phyloP scores from a whole-genome alignment of 2,113 vertebrate genomes.

The Oncorhynchus masou region DNA sequence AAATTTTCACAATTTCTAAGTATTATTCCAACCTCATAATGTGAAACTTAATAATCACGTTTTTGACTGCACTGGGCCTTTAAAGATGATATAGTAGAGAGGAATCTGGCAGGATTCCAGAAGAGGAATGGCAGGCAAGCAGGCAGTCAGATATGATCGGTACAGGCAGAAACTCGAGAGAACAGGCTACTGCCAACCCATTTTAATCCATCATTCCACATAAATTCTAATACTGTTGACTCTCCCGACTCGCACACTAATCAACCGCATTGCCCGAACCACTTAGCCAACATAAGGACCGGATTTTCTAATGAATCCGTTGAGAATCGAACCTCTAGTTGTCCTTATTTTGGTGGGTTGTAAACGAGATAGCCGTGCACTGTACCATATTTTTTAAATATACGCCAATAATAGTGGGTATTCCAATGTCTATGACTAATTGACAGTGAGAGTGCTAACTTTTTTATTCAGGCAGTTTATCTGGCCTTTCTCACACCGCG shows the following conservation, averaged over 20 bases:
- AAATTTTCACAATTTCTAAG: no score
- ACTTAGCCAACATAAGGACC: conserved; percentile 7
- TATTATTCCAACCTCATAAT: no score
- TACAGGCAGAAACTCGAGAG: conserved; percentile 6
- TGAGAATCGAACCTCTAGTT: conserved; percentile 23
- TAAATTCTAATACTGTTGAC: conserved; percentile 34
- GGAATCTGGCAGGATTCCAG: conserved; percentile 23
- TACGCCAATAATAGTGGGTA: conserved; percentile 5
- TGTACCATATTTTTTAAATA: not conserved
- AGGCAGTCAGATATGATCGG: conserved; percentile 36
- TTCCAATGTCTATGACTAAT: conserved; percentile 28
- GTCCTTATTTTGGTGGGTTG: conserved; percentile 20
- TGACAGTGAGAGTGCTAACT: conserved; percentile 17
- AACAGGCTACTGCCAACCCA: conserved; percentile 21
- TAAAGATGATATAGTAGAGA: conserved; percentile 22
- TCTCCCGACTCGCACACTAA: conserved; percentile 16
- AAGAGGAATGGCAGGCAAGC: conserved; percentile 16
- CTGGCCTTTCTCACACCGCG: conserved; percentile 11
- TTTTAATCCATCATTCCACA: conserved; percentile 55
- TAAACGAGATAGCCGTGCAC: conserved; percentile 2
- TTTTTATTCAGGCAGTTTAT: conserved; percentile 18
- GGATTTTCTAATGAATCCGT: conserved; percentile 37
- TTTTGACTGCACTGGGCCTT: no score
- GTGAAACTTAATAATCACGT: no score
- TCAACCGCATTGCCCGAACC: conserved; percentile 20